Conservation (phyloP, 2,888 invertebrate genomes). For the Stomorhina lunata region DNA sequence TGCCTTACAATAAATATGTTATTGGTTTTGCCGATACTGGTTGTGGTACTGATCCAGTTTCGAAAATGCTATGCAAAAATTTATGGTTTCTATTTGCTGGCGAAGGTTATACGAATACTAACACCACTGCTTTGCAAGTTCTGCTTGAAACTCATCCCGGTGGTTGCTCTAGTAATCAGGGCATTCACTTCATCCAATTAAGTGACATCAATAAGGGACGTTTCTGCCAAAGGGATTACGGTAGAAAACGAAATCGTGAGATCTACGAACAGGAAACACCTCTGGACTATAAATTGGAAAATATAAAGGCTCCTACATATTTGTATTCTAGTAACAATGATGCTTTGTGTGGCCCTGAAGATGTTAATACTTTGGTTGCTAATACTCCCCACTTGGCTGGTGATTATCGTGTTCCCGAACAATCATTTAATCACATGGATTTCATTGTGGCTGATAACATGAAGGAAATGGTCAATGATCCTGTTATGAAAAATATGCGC, state of each 20-base stretch:
- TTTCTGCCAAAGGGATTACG: constrained; percentile 76
- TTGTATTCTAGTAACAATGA: constrained; percentile 74
- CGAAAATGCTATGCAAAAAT: constrained; percentile 69
- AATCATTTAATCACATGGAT: constrained; percentile 76
- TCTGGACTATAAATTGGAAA: constrained; percentile 73
- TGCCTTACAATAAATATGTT: constrained; percentile 71
- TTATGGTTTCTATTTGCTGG: constrained; percentile 71
- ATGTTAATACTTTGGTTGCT: constrained; percentile 72
- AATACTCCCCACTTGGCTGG: constrained; percentile 68
- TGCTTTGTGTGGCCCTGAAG: constrained; percentile 72
- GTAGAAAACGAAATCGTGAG: constrained; percentile 69
- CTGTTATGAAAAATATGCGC: constrained; percentile 66
- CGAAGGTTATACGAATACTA: constrained; percentile 72
- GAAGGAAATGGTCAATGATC: constrained; percentile 72
- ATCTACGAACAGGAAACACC: constrained; percentile 71
- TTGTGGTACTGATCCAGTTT: constrained; percentile 67
- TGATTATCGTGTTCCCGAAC: constrained; percentile 73
- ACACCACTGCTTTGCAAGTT: constrained; percentile 70
- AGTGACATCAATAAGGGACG: constrained; percentile 65
- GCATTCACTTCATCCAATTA: constrained; percentile 74
- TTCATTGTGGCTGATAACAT: constrained; percentile 74
- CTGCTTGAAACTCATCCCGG: constrained; percentile 75
- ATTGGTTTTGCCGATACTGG: constrained; percentile 71
- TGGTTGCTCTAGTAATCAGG: constrained; percentile 75
- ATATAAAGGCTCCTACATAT: constrained; percentile 72